Evolutionary conservation across 2,888 invertebrate genomes (phyloP), one percentile per base, ranked within the genome.

Genomic region (Acronicta psi): DNA sequence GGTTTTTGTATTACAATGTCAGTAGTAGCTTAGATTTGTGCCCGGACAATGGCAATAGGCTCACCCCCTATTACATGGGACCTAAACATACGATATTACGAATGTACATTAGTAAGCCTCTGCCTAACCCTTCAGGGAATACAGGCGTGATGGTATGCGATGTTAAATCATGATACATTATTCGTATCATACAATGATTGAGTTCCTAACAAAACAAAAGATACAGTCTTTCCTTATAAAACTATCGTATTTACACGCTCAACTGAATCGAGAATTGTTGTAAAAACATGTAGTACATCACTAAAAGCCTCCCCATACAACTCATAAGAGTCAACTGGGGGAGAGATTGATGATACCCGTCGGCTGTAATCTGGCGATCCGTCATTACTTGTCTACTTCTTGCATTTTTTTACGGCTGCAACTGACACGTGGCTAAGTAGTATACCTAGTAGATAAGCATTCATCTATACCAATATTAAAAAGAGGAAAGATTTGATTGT

Each of bases 281-380:
- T 49, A 59, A 59, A 67, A 71, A 71, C 60, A 59, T 65, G 23
- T 47, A 68, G 72, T 34, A 54, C 44, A 66, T 42, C 42, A 66
- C 72, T 68, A 56, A 72, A 72, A 49, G 55, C 67, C 73, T 73
- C 56, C 58, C 57, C 54, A 53, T 51, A 66, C 36, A 72, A 61
- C 40, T 56, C 62, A 44, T 52, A 56, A 59, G 70, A 74, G 66
- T 61, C 59, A 70, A 59, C 57, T 55, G 25, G 62, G 71, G 72
- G 54, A 59, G 20, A 69, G 72, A 72, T 72, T 72, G 74, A 72
- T 72, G 70, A 62, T 46, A 66, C 61, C 56, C 61, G 59, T 66
- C 50, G 45, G 47, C 50, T 50, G 43, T 74, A 70, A 74, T 72
- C 70, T 66, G 49, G 59, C 74, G 52, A 72, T 72, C 74, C 57